Base-by-base conservation (phyloP, 23 tunicate species). In the Ascidia mentula region DNA sequence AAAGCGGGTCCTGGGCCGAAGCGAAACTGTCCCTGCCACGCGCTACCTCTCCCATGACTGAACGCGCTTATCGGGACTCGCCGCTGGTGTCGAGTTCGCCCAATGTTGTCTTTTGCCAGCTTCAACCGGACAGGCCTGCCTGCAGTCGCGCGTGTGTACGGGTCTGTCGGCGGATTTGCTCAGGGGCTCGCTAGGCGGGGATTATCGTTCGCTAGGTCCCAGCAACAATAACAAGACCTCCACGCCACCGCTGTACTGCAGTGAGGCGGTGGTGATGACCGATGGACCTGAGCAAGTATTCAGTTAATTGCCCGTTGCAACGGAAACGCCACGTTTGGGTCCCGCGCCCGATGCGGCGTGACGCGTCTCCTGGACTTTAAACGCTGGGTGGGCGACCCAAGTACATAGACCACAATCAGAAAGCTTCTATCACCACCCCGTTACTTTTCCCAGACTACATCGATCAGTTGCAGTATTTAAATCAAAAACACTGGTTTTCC, bases 291-390 rank as follows among this genome's bases (percentile, higher is more conserved):
- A 26, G 65, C 22, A 53, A 53, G 28, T 53, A 53, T 53, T 53
- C 65, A 28, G 28, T 28, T 53, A 53, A 53, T 53, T 53, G 65
- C 65, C 24, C 65, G 22, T 53, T 53, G 65, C n/a, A 53, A 53
- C 65, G 65, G 65, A 53, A 53, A 28, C 65, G 65, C 65, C 65
- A 53, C 65, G 65, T 53, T 53, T 53, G 65, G 65, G 65, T 28
- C 65, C 28, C 22, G 65, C 24, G 24, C 65, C 24, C 65, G 65
- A 53, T 53, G 7, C 24, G 65, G 28, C 65, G 65, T 53, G 65
- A 53, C 65, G 65, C 65, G 22, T 53, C 65, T 53, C 24, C 7
- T 26, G 65, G 13, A 26, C 65, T 9, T n/a, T n/a, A 53, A 28
- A 28, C 28, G 22, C 24, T 53, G 65, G 65, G 65, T 53, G 65